Percentiles rank a stretch among this genome's conserved stretches.
Conservation (phyloP, 2,113 vertebrate genomes). For the Oncorhynchus mykiss region DNA sequence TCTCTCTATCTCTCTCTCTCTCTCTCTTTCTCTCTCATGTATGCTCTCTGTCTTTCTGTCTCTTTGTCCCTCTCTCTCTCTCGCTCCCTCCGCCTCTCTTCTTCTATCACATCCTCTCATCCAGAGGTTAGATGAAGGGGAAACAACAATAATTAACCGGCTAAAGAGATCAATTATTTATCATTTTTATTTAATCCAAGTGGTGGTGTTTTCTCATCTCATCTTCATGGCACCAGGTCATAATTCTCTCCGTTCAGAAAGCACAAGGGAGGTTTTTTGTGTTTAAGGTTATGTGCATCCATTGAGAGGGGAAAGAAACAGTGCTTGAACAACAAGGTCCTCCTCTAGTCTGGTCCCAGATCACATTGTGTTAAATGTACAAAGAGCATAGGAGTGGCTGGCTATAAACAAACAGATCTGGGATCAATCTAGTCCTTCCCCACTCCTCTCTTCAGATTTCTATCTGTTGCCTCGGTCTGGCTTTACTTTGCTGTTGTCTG, state of each 20-base stretch:
- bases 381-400: too few relatives aligned
- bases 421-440: too few relatives aligned
- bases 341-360: constrained; percentile 10
- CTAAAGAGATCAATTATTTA: constrained; percentile 74
- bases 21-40: too few relatives aligned
- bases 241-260: constrained; percentile 54
- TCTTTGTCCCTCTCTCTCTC: neutral
- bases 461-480: neutral
- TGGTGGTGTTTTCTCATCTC: constrained; percentile 5
- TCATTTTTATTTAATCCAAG: constrained; percentile 71
- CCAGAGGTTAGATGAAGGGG: constrained; percentile 71
- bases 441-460: too few relatives aligned
- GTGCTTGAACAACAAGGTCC: constrained; percentile 35
- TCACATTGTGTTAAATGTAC: too few relatives aligned
- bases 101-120: constrained; percentile 49
- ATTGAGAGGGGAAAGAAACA: neutral
- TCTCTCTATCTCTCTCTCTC: too few relatives aligned
- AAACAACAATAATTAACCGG: constrained; percentile 76
- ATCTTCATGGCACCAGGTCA: constrained; percentile 65
- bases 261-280: constrained; percentile 48
- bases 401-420: neutral
- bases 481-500: constrained; percentile 58
- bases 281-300: constrained; percentile 40
- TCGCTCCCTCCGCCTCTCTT: constrained; percentile 7
- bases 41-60: too few relatives aligned